Conservation (phyloP, 2,797 vertebrate species). For the Eurystomus glaucurus region DNA sequence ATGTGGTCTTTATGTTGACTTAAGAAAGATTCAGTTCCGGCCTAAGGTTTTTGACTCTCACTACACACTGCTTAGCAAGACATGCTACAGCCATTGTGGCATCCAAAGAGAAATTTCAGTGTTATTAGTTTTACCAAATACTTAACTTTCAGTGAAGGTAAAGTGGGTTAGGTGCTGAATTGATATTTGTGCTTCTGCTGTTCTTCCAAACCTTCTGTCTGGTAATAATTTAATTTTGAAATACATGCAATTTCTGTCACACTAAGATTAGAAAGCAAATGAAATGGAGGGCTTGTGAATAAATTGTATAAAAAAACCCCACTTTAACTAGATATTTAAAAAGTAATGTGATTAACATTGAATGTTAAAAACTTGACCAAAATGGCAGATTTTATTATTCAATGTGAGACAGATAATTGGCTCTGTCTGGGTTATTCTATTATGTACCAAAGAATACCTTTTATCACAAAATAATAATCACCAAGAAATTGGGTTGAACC, state of each 20-base stretch:
- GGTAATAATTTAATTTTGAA: constrained; percentile 10
- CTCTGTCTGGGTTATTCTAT: constrained; percentile 39
- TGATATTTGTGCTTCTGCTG: background rate
- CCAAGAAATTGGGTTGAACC: constrained; percentile 47
- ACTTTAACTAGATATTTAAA: constrained; percentile 8
- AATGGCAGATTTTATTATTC: constrained; percentile 45
- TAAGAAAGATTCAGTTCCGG: background rate
- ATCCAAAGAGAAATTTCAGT: background rate
- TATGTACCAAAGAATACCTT: constrained; percentile 50
- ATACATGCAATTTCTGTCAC: background rate
- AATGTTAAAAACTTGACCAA: constrained; percentile 26
- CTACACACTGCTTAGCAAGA: background rate
- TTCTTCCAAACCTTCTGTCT: background rate
- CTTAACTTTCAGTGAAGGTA: background rate
- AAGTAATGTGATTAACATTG: constrained; percentile 37
- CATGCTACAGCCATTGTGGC: background rate
- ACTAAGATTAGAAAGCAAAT: background rate
- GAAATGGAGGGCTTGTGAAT: background rate
- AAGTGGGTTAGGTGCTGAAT: background rate
- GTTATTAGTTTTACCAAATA: background rate
- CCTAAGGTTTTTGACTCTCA: background rate
- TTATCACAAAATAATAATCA: constrained; percentile 61
- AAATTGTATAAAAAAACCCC: background rate
- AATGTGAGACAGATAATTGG: constrained; percentile 49
- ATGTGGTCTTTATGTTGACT: background rate